Evolutionary conservation across 2,113 vertebrate species (phyloP).

Genomic region (Sialia sialis): DNA sequence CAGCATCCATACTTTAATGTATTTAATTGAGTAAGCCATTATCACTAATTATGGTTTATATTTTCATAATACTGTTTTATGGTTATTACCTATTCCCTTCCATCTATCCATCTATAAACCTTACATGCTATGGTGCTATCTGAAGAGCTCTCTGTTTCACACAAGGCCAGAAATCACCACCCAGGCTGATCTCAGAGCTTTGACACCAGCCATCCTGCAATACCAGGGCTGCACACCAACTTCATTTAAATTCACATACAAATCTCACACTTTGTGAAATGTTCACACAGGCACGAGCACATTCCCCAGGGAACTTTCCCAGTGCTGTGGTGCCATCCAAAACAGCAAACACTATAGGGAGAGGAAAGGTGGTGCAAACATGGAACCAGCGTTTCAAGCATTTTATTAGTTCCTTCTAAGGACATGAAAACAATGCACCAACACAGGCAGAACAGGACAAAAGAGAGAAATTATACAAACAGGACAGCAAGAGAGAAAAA

Average conservation of each 20-base stretch:
- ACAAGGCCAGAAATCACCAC: background rate
- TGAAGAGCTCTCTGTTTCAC: background rate
- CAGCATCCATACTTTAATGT: slow-evolving; percentile 24
- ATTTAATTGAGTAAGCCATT: slow-evolving; percentile 57
- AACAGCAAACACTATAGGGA: background rate
- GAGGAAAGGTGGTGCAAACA: background rate
- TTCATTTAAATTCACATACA: background rate
- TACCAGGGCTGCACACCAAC: background rate
- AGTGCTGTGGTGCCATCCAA: background rate
- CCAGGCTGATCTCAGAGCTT: background rate
- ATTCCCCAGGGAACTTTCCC: background rate
- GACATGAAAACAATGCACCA: background rate
- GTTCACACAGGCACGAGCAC: accelerated
- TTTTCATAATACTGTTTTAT: slow-evolving; percentile 56
- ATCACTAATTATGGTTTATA: slow-evolving; percentile 50
- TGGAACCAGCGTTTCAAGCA: background rate
- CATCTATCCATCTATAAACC: slow-evolving; percentile 11
- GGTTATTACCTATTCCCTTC: slow-evolving; percentile 54
- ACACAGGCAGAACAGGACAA: background rate
- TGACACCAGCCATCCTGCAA: background rate
- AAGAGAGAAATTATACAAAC: background rate
- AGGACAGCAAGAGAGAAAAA: background rate
- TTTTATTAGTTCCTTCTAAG: background rate
- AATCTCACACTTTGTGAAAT: background rate
- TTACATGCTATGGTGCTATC: background rate